Evolutionary conservation across 2,797 vertebrate species (phyloP), one percentile per base, ranked within the genome.

Genomic region (Falco peregrinus): DNA sequence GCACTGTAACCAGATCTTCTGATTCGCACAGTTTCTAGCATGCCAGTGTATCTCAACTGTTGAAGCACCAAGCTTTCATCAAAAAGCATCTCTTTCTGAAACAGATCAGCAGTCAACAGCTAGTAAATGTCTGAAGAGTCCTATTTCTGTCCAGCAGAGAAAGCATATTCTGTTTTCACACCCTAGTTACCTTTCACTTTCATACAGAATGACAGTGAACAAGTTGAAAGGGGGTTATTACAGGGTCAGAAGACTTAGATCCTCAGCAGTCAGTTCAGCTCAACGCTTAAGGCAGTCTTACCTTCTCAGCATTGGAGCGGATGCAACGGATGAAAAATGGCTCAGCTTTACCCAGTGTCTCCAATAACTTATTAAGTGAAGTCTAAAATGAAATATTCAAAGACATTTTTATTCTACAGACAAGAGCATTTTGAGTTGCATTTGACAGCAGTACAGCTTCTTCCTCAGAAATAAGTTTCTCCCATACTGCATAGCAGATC

Each of bases 321-420:
- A 99, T 99, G 89, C 99, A 99, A 56, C 99, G 99, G 92, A 99
- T 99, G 96, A 99, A 99, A 97, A 99, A 99, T 1, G 99, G 99
- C 90, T 99, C 99, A 1, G 99, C 99, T 96, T 98, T 98, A n/a
- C 99, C 98, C 95, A 99, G 97, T 0, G 99, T 99, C 97, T 99
- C 99, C 95, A 99, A 83, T 41, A 99, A 98, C 96, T 99, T 99
- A 95, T 98, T 99, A 14, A 99, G 98, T n/a, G 99, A 99, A 6
- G 99, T 98, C 99, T 99, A 95, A 54, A 96, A 95, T 5, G 20
- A 96, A 50, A 90, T 17, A 80, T 56, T 39, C 17, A 80, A 21
- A 65, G 10, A 54, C 2, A 14, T 24, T 65, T 54, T 50, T 47
- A 39, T 57, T 45, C 28, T 48, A 77, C 33, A 67, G 39, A 2